phyloP scores from a whole-genome alignment of 2,113 vertebrate genomes.

The Campylorhamphus procurvoides region DNA sequence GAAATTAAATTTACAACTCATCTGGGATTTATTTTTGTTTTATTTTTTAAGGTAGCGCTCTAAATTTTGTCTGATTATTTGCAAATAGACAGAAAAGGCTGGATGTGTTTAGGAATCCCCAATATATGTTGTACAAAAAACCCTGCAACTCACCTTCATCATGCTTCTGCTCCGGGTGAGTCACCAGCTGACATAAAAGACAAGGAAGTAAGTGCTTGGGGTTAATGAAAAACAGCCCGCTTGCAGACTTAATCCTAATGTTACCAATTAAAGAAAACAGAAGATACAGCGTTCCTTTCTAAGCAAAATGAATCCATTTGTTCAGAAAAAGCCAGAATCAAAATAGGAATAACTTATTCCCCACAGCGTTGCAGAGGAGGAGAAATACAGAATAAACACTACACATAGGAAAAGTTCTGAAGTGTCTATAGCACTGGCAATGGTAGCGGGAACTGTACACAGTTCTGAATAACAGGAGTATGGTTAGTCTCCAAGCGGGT shows the following conservation, averaged over 20 bases:
- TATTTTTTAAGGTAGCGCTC: neutral
- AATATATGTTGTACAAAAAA: neutral
- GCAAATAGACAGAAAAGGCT: neutral
- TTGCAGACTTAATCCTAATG: neutral
- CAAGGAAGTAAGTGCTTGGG: neutral
- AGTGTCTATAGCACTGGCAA: neutral
- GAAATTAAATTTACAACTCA: neutral
- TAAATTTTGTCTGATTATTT: neutral
- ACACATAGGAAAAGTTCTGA: neutral
- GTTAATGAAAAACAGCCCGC: neutral
- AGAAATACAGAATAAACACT: neutral
- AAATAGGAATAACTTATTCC: neutral
- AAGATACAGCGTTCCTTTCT: neutral
- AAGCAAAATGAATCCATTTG: neutral
- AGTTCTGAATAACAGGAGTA: neutral
- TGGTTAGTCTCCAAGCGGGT: neutral
- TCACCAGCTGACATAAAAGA: neutral
- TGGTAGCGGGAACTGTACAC: neutral
- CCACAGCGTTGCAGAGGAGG: neutral
- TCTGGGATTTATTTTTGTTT: neutral
- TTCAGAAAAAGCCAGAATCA: neutral
- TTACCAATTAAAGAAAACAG: slow-evolving; percentile 18
- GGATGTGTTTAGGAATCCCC: neutral
- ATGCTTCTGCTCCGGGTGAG: neutral
- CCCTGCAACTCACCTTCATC: neutral